Evolutionary conservation across 1,140 invertebrate genomes (phyloP), one percentile per base, ranked within the genome.

Genomic region (Caerostris darwini): DNA sequence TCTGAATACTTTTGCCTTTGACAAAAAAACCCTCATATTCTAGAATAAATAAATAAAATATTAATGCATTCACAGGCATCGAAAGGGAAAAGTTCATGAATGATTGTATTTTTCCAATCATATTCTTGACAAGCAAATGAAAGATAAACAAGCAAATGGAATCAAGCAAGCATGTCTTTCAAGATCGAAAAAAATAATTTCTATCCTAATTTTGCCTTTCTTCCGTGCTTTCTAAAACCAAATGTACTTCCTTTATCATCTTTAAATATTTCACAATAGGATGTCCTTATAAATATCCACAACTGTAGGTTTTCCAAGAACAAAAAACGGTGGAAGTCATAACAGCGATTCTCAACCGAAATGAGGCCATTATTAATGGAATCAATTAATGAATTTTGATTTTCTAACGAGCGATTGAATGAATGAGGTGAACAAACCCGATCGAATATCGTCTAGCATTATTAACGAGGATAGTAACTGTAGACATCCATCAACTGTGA

Each of bases 381-480:
- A 90, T 71, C 88, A 77, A 71, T 69, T 90, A 90, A 90, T 90
- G 56, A 77, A 77, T 90, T 90, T 77, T 77, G 53, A 90, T 90
- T 69, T 90, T 90, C 12, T 17, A 53, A 81, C 77, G 5, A 14
- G 1, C 14, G 17, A 57, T 53, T 17, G 90, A 71, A 71, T 56
- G 71, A 81, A 59, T 82, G 71, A 34, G 90, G 90, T 82, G 90
- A 91, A 91, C 77, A 91, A 91, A 91, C 90, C 90, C 57, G 71
- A 91, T 91, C 90, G 53, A 81, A 91, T 91, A 91, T 82, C 71
- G 34, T 50, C 57, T 59, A 85, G 57, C n/a, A 58, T n/a, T 57
- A 59, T 81, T 91, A 90, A 90, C 61, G 90, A 91, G 90, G 71
- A 82, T 82, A 91, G 64, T 17, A 14, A 50, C 19, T 17, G 50